Evolutionary conservation across 2,888 invertebrate species (phyloP).

Genomic region (Drymonia ruficornis): DNA sequence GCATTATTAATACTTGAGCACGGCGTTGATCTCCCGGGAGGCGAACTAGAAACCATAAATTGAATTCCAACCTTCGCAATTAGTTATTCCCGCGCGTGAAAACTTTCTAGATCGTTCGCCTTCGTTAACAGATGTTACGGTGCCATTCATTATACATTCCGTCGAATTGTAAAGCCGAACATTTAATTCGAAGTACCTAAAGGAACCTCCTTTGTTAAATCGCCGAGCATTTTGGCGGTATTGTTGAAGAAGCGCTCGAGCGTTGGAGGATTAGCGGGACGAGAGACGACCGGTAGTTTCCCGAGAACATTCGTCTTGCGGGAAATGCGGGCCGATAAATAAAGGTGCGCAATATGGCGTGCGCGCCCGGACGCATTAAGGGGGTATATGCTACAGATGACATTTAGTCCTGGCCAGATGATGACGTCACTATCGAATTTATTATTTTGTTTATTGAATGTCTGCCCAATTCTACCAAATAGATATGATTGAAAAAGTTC

Average conservation of each 20-base stretch:
- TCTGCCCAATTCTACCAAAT: no score
- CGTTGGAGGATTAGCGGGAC: slow-evolving; percentile 64
- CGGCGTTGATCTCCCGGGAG: slow-evolving; percentile 80
- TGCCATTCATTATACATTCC: slow-evolving; percentile 85
- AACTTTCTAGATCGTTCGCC: slow-evolving; percentile 85
- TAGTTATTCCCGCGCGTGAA: slow-evolving; percentile 85
- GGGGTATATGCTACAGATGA: no score
- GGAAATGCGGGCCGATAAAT: slow-evolving; percentile 65
- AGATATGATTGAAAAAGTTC: no score
- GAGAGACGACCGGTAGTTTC: slow-evolving; percentile 58
- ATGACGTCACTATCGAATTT: no score
- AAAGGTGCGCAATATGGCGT: slow-evolving; percentile 63
- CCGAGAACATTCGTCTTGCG: slow-evolving; percentile 63
- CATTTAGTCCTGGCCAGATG: no score
- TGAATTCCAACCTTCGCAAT: slow-evolving; percentile 85
- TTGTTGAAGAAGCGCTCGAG: slow-evolving; percentile 66
- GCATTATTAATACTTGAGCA: slow-evolving; percentile 84
- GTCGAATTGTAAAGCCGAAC: slow-evolving; percentile 84
- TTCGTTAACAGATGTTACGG: slow-evolving; percentile 85
- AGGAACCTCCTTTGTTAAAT: slow-evolving; percentile 79
- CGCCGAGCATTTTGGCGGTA: slow-evolving; percentile 68
- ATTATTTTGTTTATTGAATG: no score
- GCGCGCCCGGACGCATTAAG: slow-evolving; percentile 50
- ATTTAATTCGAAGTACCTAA: slow-evolving; percentile 84
- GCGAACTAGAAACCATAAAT: slow-evolving; percentile 83